These are phyloP conservation scores for Chiridota heheva DNA, from an alignment of 35 echinoderm and acorn worm genomes.

Conservation along the genomic window DNA sequence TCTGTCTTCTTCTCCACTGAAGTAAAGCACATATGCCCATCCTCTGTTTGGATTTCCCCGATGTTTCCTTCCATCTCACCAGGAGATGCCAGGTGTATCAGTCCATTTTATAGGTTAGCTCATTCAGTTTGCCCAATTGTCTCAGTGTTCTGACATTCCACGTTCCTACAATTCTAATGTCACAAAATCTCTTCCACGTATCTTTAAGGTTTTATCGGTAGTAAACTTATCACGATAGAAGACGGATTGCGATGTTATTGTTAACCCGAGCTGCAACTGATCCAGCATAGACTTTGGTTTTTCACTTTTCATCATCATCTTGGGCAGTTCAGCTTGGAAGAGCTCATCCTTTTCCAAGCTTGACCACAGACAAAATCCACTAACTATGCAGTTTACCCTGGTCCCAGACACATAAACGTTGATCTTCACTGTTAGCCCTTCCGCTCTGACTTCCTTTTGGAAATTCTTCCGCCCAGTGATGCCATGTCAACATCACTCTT, in stretches of 20 bases:
- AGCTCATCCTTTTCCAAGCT: conserved; percentile 50
- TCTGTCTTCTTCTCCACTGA: conserved; percentile 33
- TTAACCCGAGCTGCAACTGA: conserved; percentile 40
- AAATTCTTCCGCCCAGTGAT: conserved; percentile 61
- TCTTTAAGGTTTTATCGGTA: background rate
- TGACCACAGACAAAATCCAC: conserved; percentile 61
- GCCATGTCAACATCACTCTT: conserved; percentile 57
- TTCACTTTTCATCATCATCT: conserved; percentile 35
- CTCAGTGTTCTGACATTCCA: conserved; percentile 38
- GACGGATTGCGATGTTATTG: conserved; percentile 13
- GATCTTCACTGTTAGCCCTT: background rate
- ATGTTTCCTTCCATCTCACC: conserved; percentile 44
- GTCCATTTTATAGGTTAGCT: conserved; percentile 33
- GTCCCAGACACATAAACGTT: conserved; percentile 52
- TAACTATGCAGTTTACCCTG: conserved; percentile 47
- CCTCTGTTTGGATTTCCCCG: conserved; percentile 12
- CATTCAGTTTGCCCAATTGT: background rate
- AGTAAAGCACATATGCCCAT: conserved; percentile 50
- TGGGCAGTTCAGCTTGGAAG: conserved; percentile 38
- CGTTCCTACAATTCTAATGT: conserved; percentile 18
- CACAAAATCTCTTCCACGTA: conserved; percentile 11
- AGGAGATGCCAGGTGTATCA: conserved; percentile 39
- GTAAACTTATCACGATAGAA: background rate
- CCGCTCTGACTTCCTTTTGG: conserved; percentile 13
- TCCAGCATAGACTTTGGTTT: background rate